Percentiles rank a stretch among this genome's conserved stretches.
These are phyloP conservation scores for Cyprinodon brontotheroides DNA, from an alignment of 2,113 vertebrate species.

Conservation along the genomic window DNA sequence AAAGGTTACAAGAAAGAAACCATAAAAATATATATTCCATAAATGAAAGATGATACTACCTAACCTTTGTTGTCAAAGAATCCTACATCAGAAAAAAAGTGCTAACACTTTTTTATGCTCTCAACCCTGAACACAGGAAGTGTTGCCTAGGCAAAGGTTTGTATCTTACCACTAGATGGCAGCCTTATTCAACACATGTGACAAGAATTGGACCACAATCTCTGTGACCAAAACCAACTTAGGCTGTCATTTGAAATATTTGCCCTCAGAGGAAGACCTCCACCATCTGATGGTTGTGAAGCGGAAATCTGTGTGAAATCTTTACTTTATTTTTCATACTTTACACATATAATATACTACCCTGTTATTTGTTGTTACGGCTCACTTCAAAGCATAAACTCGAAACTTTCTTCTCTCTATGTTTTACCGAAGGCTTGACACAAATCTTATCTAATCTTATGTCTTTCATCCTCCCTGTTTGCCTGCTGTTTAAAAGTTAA, in stretches of 20 bases:
- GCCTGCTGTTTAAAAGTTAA: conserved; percentile 61
- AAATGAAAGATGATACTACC: too few species aligned
- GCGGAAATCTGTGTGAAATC: not conserved
- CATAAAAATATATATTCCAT: too few species aligned
- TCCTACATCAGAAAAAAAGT: too few species aligned
- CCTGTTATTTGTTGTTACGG: not conserved
- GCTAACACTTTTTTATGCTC: too few species aligned
- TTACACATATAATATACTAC: not conserved
- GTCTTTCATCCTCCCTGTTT: conserved; percentile 9
- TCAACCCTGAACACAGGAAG: not conserved
- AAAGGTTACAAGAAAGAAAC: too few species aligned
- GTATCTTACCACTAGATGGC: conserved; percentile 59
- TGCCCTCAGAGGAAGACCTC: not conserved
- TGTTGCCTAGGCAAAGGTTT: not conserved
- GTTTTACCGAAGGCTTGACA: conserved; percentile 30
- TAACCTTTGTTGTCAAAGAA: too few species aligned
- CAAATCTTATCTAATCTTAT: conserved; percentile 3
- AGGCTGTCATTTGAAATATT: not conserved
- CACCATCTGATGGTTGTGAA: not conserved
- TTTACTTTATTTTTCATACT: conserved; percentile 9
- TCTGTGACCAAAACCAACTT: not conserved
- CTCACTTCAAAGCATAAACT: not conserved
- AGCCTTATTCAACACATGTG: conserved; percentile 11
- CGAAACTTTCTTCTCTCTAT: conserved; percentile 12
- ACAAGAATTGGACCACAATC: fast-evolving